Evolutionary conservation across 2,113 vertebrate genomes (phyloP).

Genomic region (Manacus vitellinus): DNA sequence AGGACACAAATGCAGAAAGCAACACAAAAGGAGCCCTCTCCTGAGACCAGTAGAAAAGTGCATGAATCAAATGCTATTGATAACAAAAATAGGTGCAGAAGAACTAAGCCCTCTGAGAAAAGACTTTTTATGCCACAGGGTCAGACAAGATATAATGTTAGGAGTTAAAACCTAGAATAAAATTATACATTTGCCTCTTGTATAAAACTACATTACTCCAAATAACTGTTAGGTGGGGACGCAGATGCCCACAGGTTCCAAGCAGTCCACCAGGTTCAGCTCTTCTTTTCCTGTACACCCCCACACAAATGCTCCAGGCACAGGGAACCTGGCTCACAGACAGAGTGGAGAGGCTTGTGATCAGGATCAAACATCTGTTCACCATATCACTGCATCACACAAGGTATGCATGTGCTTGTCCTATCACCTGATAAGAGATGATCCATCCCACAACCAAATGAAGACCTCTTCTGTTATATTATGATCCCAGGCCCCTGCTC

Average conservation of each 20-base stretch:
- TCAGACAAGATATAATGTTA: not conserved
- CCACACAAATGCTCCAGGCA: not conserved
- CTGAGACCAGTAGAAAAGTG: not conserved
- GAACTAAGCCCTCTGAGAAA: not conserved
- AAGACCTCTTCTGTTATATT: not conserved
- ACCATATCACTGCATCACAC: no score
- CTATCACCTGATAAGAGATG: not conserved
- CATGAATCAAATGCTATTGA: not conserved
- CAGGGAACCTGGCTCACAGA: not conserved
- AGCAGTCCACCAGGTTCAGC: not conserved
- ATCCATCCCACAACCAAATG: not conserved
- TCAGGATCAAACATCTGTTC: not conserved
- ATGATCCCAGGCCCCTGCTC: not conserved
- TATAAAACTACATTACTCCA: not conserved
- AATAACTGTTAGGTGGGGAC: not conserved
- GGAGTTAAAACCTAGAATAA: not conserved
- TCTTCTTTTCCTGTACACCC: not conserved
- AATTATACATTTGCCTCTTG: not conserved
- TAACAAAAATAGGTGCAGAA: not conserved
- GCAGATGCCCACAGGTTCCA: not conserved
- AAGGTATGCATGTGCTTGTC: fast-evolving
- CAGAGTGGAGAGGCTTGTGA: not conserved
- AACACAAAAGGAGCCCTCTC: not conserved
- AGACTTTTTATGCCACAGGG: not conserved
- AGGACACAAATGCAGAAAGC: not conserved